Evolutionary conservation across 2,888 invertebrate species (phyloP), one percentile per base, ranked within the genome.

Genomic region (Drosophila kanekoi): DNA sequence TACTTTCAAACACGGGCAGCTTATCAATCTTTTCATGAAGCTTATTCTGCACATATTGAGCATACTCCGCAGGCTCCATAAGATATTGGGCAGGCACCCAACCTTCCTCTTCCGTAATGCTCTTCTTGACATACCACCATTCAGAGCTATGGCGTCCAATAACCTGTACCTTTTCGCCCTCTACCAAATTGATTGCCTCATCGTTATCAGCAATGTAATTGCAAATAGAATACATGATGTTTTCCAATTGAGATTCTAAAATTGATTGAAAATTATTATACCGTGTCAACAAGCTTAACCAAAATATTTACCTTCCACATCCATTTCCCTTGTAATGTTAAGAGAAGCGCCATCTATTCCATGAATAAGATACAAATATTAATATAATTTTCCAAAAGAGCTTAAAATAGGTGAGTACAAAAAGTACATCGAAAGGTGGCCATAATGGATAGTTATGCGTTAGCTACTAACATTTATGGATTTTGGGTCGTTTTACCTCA

Each of bases 101-200:
- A 66, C 98, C 98, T 85, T 96, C 97, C 93, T 98, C 97, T 91
- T 97, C 96, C 0, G 97, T 97, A 28, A 97, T 93, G 91, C 96
- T 95, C 92, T 98, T 98, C 82, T 95, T 95, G 0, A 98, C 97
- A 89, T 96, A 97, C 97, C 98, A 98, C 97, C 98, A 98, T 90
- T 98, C 98, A 56, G 95, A 94, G 91, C 97, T 97, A 52, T 96
- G 96, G 56, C 96, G 96, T 92, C 96, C 96, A 65, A 97, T 93
- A 35, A 98, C 95, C 82, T 96, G 96, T 8, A 98, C 95, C 81
- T 95, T 95, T 93, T 98, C 98, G 72, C 98, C 98, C 93, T 98
- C 98, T 0, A 97, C 97, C 53, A 98, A 93, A 90, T 97, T 96
- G 72, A 98, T 96, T 1, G 97, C 96, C 91, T 97, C 97, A 74